Conservation (phyloP, 2,888 invertebrate genomes). For the Phlogophora meticulosa region DNA sequence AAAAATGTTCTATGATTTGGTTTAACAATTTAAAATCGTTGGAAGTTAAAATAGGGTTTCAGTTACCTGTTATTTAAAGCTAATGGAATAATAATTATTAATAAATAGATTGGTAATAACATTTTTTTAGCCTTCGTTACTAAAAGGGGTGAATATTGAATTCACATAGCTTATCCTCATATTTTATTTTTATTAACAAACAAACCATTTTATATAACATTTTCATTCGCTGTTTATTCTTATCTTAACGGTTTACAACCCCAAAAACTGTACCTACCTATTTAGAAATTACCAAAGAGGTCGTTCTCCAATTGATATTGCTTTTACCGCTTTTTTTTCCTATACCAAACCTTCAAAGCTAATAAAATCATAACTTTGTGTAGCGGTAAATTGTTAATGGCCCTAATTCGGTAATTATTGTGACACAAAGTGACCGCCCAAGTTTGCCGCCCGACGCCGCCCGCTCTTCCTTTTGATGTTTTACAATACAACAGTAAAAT, state of each 20-base stretch:
- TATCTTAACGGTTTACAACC: not conserved
- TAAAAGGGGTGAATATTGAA: too few species aligned
- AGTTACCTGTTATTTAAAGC: too few species aligned
- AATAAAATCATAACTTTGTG: constrained; percentile 41
- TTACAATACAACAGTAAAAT: constrained; percentile 46
- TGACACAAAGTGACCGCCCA: constrained; percentile 26
- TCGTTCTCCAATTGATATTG: not conserved
- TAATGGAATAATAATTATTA: too few species aligned
- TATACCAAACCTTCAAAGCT: not conserved
- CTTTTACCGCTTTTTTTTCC: constrained; percentile 20
- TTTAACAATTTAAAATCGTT: too few species aligned
- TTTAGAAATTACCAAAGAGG: not conserved
- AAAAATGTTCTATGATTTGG: too few species aligned
- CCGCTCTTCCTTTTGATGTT: constrained; percentile 49
- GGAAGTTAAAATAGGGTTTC: too few species aligned
- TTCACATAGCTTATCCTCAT: too few species aligned
- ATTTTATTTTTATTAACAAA: too few species aligned
- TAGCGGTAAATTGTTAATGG: constrained; percentile 56
- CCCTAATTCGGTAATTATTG: constrained; percentile 30
- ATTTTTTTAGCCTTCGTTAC: too few species aligned
- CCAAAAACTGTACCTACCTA: not conserved
- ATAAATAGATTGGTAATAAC: too few species aligned
- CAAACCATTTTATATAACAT: too few species aligned
- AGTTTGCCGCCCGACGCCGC: constrained; percentile 19
- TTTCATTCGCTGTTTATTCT: too few species aligned